A percentile compares a stretch with the other conserved stretches of the same genome.
Conservation (phyloP, 1,140 invertebrate species). For the Brachionus rubens region DNA sequence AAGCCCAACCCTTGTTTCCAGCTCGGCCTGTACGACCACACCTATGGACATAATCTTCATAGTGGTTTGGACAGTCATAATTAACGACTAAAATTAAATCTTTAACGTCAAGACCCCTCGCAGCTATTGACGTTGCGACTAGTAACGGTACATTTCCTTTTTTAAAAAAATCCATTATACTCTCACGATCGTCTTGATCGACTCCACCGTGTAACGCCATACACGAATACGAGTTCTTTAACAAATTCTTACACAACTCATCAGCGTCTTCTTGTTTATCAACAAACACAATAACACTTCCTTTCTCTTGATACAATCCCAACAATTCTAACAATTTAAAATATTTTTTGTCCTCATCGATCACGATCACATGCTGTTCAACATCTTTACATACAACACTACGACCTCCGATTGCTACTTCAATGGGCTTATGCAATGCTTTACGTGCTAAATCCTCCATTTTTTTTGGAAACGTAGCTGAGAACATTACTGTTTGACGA, state of each 20-base stretch:
- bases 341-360: constrained; percentile 96
- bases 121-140: constrained; percentile 90
- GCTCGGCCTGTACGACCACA: constrained; percentile 82
- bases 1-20: constrained; percentile 91
- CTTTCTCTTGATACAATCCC: constrained; percentile 86
- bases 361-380: constrained; percentile 81
- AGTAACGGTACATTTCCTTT: constrained; percentile 73
- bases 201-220: constrained; percentile 97
- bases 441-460: constrained; percentile 95
- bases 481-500: constrained; percentile 95
- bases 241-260: constrained; percentile 85
- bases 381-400: constrained; percentile 98
- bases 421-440: constrained; percentile 89
- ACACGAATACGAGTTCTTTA: constrained; percentile 91
- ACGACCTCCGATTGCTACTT: constrained; percentile 84
- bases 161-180: constrained; percentile 96
- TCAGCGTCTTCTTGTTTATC: constrained; percentile 98
- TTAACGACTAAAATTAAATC: constrained; percentile 96
- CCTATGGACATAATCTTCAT: constrained; percentile 98
- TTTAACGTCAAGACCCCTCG: constrained; percentile 93
- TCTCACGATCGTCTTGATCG: constrained; percentile 97
- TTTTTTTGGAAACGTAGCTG: constrained; percentile 94
- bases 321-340: constrained; percentile 92
- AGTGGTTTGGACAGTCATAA: constrained; percentile 99
- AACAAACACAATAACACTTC: constrained; percentile 92